Base-by-base conservation (phyloP, 2,888 invertebrate genomes). In the Drosophila setosimentum region DNA sequence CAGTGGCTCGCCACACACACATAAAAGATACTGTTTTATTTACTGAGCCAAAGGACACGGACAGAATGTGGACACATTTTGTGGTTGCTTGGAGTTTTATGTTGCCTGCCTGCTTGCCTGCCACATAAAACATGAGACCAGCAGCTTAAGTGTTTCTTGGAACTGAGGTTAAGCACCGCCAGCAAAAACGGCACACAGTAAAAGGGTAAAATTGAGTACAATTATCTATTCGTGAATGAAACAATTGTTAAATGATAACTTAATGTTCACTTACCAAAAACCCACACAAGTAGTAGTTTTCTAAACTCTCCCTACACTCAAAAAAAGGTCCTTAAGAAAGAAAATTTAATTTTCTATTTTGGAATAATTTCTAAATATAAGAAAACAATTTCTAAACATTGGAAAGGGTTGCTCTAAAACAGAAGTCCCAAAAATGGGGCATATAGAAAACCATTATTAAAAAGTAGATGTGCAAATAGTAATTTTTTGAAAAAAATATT, bases 121-220 rank as follows among this genome's bases (percentile, higher is more conserved):
- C 11, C 33, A 76, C 68, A 78, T 77, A 67, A 68, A 82, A 83
- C 68, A 80, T 75, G 82, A 71, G 77, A 80, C 67, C 73, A 68
- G 66, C 73, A 69, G 69, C 82, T 83, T 68, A 83, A 82, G 80
- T 81, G 80, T 51, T 71, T 54, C 67, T 71, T 35, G 49, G 74
- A 67, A 68, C 57, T 51, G 78, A 78, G 87, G 84, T 84, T 84
- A 84, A 84, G 71, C 82, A 86, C 82, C 84, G 64, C 55, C 48
- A 45, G 33, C 18, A 32, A 33, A 33, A 57, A 57, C 8, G 18
- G 30, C 27, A 13, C 24, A 57, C 57, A 49, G 35, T 51, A 27
- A 54, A 76, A 63, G 63, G 71, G 61, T 71, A 64, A 45, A 58
- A 37, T 45, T 21, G 18, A 29, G 6, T 27, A 16, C 32, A 40